These are phyloP conservation scores for Tyrannus savana DNA, from an alignment of 2,113 vertebrate species.

Conservation along the genomic window DNA sequence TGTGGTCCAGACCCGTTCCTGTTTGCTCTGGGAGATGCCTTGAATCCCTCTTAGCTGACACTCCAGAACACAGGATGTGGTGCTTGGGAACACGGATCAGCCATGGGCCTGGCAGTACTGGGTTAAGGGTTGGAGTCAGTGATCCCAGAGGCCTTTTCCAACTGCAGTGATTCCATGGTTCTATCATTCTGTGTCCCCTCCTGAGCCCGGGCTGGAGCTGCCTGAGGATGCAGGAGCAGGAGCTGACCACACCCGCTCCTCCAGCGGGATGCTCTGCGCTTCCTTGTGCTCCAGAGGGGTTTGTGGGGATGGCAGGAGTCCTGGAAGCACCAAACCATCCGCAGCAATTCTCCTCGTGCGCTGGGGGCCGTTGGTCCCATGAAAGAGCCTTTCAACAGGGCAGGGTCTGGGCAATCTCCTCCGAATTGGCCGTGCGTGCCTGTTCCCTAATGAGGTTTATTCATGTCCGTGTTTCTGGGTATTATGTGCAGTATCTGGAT, in stretches of 20 bases:
- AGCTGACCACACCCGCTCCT: fast-evolving
- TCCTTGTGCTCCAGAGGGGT: neutral
- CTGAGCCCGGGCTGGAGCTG: neutral
- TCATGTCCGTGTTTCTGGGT: neutral
- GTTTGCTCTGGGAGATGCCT: neutral
- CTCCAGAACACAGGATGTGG: neutral
- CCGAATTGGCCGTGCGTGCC: neutral
- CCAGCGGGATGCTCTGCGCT: neutral
- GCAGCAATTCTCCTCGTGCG: neutral
- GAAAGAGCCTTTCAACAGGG: neutral
- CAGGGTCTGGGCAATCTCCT: neutral
- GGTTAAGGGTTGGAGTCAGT: neutral
- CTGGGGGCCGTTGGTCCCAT: neutral
- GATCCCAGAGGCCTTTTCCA: neutral
- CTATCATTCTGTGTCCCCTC: neutral
- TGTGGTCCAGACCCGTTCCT: neutral
- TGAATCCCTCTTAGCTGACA: neutral
- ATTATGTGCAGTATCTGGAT: neutral
- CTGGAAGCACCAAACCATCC: neutral
- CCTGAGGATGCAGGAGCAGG: neutral
- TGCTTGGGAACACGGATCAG: neutral
- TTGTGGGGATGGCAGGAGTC: neutral
- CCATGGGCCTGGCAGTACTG: neutral
- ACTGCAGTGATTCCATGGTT: neutral
- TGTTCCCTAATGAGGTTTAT: neutral